Conservation (phyloP, 2,888 invertebrate genomes). For the Heliconius sara region DNA sequence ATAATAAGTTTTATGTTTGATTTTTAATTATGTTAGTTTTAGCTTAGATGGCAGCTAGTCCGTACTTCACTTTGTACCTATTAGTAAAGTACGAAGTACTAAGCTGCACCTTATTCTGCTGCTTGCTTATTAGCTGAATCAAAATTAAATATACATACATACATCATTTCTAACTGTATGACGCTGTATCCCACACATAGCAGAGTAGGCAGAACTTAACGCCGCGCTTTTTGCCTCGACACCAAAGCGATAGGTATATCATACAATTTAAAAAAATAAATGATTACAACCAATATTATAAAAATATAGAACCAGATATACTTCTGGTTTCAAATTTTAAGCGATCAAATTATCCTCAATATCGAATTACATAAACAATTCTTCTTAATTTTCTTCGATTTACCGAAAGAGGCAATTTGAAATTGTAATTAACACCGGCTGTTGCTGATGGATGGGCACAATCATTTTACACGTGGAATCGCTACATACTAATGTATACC, state of each 20-base stretch:
- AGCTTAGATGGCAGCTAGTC: too few species aligned
- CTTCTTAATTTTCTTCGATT: conserved; percentile 58
- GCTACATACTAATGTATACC: neutral
- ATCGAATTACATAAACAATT: conserved; percentile 53
- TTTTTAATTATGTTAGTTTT: too few species aligned
- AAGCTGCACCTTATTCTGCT: too few species aligned
- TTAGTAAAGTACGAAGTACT: too few species aligned
- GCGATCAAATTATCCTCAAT: conserved; percentile 11
- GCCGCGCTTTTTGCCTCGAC: too few species aligned
- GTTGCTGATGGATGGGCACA: conserved; percentile 65
- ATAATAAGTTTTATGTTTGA: too few species aligned
- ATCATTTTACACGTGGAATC: conserved; percentile 7
- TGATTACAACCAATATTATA: neutral
- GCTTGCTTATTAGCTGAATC: too few species aligned
- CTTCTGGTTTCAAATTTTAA: neutral
- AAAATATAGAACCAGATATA: neutral
- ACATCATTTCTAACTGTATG: too few species aligned
- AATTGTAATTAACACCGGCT: conserved; percentile 73
- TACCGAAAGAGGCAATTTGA: conserved; percentile 67
- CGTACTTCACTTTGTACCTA: too few species aligned
- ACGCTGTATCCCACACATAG: too few species aligned
- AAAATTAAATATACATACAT: too few species aligned
- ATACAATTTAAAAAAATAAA: neutral
- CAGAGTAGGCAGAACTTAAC: too few species aligned
- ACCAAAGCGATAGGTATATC: neutral